These are phyloP conservation scores for Drosophila mimetica DNA, from an alignment of 2,888 invertebrate genomes.

Conservation along the genomic window DNA sequence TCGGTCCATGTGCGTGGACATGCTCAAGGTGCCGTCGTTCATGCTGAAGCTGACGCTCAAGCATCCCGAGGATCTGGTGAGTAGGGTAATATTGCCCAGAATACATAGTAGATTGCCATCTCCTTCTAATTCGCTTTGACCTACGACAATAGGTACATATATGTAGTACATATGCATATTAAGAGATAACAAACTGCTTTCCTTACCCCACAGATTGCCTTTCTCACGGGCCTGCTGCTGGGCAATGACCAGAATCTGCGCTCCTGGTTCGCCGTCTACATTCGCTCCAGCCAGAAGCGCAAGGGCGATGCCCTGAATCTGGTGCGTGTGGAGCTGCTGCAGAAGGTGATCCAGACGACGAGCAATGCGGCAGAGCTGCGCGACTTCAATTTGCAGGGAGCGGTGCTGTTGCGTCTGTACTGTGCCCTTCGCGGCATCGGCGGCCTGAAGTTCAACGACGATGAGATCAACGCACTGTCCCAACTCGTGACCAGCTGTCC, in stretches of 20 bases:
- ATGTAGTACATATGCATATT: too few species aligned
- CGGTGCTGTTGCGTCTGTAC: conserved; percentile 94
- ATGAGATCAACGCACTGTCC: conserved; percentile 93
- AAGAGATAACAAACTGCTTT: conserved; percentile 2
- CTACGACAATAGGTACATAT: background rate
- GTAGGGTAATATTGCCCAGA: conserved; percentile 16
- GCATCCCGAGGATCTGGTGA: conserved; percentile 87
- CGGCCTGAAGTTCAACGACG: conserved; percentile 96
- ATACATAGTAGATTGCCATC: too few species aligned
- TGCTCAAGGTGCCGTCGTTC: conserved; percentile 95
- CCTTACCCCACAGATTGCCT: conserved; percentile 87
- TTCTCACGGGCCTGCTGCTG: conserved; percentile 94
- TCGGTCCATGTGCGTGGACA: conserved; percentile 94
- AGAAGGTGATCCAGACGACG: conserved; percentile 88
- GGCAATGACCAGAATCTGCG: conserved; percentile 95
- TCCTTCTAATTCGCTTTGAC: conserved; percentile 1
- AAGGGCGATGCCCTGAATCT: conserved; percentile 88
- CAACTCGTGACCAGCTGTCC: conserved; percentile 94
- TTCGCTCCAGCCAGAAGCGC: conserved; percentile 89
- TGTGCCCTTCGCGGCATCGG: conserved; percentile 97
- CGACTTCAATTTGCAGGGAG: conserved; percentile 91
- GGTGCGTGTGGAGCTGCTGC: conserved; percentile 91
- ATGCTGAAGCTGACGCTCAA: conserved; percentile 93
- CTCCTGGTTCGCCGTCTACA: conserved; percentile 96
- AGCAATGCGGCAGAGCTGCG: conserved; percentile 88